Conservation (phyloP, 2,797 vertebrate species). For the Petrocephalus schoutedeni region DNA sequence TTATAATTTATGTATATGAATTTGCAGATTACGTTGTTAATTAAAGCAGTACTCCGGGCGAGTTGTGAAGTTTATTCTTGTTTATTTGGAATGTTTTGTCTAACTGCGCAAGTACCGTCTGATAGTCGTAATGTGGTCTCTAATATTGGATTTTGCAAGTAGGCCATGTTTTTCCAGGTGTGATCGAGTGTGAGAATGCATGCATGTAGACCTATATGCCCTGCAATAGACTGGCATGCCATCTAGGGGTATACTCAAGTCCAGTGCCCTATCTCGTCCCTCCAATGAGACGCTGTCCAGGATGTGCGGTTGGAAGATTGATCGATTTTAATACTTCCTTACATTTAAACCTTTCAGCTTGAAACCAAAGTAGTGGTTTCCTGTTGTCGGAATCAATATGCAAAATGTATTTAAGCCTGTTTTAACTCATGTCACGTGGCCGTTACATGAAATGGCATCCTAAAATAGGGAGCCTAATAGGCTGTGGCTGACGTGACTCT, state of each 20-base stretch:
- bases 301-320: neutral
- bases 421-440: neutral
- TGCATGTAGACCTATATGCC: neutral
- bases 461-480: neutral
- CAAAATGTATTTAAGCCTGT: neutral
- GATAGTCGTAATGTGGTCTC: neutral
- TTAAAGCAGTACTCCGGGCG: neutral
- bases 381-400: neutral
- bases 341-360: neutral
- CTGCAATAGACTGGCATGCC: neutral
- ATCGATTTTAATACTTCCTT: neutral
- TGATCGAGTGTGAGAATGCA: neutral
- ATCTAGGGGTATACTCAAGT: neutral
- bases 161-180: neutral
- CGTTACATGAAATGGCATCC: neutral
- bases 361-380: neutral
- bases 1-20: conserved; percentile 9
- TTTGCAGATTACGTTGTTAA: neutral
- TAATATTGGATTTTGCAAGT: neutral
- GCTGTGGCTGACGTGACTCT: neutral
- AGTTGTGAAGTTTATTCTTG: neutral
- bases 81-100: neutral
- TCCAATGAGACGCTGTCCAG: neutral
- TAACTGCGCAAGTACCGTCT: neutral
- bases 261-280: neutral